Conservation (phyloP, 92 coral and sea anemone genomes). For the Porites lobata region DNA sequence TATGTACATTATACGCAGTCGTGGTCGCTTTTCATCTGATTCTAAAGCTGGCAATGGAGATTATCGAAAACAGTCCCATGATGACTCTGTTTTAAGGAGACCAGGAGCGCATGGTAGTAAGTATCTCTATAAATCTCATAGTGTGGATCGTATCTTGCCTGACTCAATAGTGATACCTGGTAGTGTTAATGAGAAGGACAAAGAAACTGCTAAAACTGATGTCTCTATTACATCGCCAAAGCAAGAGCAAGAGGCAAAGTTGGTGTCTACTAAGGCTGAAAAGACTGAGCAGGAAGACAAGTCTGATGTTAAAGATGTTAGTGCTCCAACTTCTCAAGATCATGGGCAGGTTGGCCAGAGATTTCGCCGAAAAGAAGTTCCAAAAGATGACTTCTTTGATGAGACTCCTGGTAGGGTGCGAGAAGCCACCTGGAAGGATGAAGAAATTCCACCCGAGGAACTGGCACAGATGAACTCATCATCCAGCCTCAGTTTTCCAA, state of each 20-base stretch:
- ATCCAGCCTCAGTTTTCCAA: not conserved
- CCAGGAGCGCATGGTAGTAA: constrained; percentile 28
- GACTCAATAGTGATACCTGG: not conserved
- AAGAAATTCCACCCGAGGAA: constrained; percentile 76
- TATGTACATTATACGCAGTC: constrained; percentile 17
- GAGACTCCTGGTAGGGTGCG: constrained; percentile 74
- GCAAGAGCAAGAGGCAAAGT: constrained; percentile 12
- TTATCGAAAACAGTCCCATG: constrained; percentile 44
- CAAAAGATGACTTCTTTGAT: constrained; percentile 50
- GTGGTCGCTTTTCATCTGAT: constrained; percentile 59
- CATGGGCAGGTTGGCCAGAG: not conserved
- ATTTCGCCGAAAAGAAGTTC: constrained; percentile 35
- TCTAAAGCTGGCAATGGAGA: constrained; percentile 49
- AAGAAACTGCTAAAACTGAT: not conserved
- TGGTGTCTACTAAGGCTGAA: not conserved
- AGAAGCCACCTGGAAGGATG: constrained; percentile 87
- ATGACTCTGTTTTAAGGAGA: constrained; percentile 73
- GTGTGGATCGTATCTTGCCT: constrained; percentile 63
- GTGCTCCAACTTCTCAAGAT: not conserved
- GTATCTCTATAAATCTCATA: constrained; percentile 75
- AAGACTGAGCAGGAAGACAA: constrained; percentile 3
- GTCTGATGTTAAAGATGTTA: not conserved
- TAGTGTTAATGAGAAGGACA: not conserved
- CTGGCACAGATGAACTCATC: constrained; percentile 33
- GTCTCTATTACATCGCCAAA: not conserved